Conservation (phyloP, 2,113 vertebrate genomes). For the Rostratula benghalensis region DNA sequence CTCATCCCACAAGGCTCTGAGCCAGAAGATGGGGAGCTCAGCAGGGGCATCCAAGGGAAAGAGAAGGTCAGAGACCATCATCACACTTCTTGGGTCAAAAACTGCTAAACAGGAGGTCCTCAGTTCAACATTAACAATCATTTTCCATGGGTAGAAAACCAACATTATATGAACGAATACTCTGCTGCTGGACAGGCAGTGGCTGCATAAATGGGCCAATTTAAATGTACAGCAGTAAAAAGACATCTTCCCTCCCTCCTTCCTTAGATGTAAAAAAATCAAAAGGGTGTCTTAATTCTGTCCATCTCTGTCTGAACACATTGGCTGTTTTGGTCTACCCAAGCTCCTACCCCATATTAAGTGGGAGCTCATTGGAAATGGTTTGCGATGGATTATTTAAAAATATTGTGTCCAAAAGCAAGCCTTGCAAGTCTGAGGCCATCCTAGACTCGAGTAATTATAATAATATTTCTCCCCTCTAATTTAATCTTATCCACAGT, state of each 20-base stretch:
- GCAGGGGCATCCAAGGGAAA: neutral
- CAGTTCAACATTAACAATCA: neutral
- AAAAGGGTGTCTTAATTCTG: neutral
- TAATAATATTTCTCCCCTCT: neutral
- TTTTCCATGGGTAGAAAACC: neutral
- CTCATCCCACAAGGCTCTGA: neutral
- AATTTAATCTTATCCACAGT: neutral
- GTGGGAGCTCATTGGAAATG: neutral
- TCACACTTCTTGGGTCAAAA: neutral
- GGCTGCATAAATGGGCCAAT: neutral
- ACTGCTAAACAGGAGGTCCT: neutral
- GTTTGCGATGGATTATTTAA: neutral
- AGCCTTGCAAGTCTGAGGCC: neutral
- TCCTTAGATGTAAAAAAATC: neutral
- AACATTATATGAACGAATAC: rapidly evolving
- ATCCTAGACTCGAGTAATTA: neutral
- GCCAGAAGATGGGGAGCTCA: neutral
- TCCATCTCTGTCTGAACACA: neutral
- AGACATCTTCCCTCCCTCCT: neutral
- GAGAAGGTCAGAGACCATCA: neutral
- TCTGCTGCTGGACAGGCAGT: neutral
- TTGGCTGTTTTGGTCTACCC: neutral
- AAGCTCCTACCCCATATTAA: neutral
- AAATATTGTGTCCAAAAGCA: neutral
- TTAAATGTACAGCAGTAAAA: neutral